These are phyloP conservation scores for Parotia lawesii DNA, from an alignment of 2,113 vertebrate species.

Conservation along the genomic window DNA sequence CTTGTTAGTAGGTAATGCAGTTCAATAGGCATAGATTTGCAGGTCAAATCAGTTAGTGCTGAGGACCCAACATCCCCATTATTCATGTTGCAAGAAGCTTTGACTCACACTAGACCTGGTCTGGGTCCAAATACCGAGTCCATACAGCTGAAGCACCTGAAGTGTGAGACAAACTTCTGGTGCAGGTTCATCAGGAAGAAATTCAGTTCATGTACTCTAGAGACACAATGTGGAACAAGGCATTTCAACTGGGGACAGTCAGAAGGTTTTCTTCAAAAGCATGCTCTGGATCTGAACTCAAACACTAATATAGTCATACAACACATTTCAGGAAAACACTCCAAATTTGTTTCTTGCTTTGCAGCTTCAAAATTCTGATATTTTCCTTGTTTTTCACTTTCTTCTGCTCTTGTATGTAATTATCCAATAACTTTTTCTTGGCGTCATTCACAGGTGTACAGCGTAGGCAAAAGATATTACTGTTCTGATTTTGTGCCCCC, in stretches of 20 bases:
- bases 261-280: not conserved
- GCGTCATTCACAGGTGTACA: not conserved
- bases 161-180: not conserved
- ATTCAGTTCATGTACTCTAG: not conserved
- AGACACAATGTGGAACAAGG: not conserved
- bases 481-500: not conserved
- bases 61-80: not conserved
- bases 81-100: not conserved
- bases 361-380: not conserved
- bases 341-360: not conserved
- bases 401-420: not conserved
- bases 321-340: not conserved
- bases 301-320: not conserved
- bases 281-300: not conserved
- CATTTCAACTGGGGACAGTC: not conserved
- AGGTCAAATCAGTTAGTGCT: not conserved
- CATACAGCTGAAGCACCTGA: not conserved
- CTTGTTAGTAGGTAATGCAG: not conserved
- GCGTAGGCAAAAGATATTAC: not conserved
- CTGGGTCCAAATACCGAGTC: not conserved
- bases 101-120: not conserved
- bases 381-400: not conserved
- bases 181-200: not conserved
- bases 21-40: not conserved
- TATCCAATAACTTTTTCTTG: not conserved